Percentiles rank a stretch among this genome's conserved stretches.
Evolutionary conservation across 1,140 invertebrate genomes (phyloP).

Genomic region (Melanaphis sacchari): DNA sequence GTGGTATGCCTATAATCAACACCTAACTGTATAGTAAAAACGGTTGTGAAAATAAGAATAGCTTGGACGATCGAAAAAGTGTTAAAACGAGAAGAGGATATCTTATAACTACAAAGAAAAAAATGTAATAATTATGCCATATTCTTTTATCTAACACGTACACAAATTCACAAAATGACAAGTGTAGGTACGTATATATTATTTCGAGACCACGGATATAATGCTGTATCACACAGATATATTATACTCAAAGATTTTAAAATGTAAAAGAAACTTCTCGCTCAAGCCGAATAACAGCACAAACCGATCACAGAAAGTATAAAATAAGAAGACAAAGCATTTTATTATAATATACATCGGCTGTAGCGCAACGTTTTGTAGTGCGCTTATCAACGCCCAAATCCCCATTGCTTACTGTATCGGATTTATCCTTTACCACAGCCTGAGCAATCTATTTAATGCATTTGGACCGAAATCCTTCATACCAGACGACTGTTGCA

Average conservation of each 20-base stretch:
- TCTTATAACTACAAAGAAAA: background rate
- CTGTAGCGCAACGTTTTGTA: background rate
- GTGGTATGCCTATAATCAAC: too few species aligned
- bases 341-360: background rate
- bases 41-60: background rate
- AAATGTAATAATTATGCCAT: background rate
- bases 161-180: background rate
- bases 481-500: background rate
- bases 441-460: conserved; percentile 21
- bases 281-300: background rate
- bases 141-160: too few species aligned
- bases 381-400: background rate
- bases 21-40: too few species aligned
- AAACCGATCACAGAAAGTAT: background rate
- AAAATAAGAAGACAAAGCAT: background rate
- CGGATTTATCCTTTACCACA: background rate
- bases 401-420: background rate
- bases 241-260: background rate
- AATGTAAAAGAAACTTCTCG: conserved; percentile 2
- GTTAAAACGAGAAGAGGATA: background rate
- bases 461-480: conserved; percentile 41
- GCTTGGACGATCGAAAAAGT: background rate
- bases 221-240: background rate
- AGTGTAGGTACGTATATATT: background rate
- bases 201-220: background rate